Base-by-base conservation (phyloP, 1,140 invertebrate species). In the Drosophila murphyi region DNA sequence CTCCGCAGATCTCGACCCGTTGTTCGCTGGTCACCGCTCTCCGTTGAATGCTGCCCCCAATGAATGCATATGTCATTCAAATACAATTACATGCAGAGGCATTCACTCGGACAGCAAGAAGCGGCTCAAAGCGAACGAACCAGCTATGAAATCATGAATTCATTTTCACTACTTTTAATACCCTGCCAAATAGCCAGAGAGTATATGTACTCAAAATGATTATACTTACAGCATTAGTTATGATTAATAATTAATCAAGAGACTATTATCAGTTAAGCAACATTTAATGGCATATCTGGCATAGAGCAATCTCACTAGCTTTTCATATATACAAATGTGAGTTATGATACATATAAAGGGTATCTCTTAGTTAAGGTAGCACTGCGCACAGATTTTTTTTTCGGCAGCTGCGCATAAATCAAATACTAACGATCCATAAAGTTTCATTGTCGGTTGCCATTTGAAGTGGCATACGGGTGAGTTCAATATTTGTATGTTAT, bases 61-160 rank as follows among this genome's bases (percentile, higher is more conserved):
- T 41, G 62, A 50, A 73, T 79, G 76, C 83, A 87, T 87, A 88
- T 88, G 83, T 78, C 83, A 87, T 88, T 87, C 83, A 77, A 77
- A 87, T 83, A 88, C 80, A 87, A 88, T 88, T 87, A 88, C 83
- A 71, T 56, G 79, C 71, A 55, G 71, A 61, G 60, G 43, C 57
- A 74, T 70, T 62, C 71, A 73, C 48, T 50, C 50, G 41, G 50
- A 43, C 71, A 34, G 57, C 57, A 47, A 60, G 57, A 60, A 60
- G 43, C 57, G 7, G 43, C 31, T 48, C 43, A 60, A 47, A 47
- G 48, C 45, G 51, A 57, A 8, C 45, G 51, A 51, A 8, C 43
- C 37, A 69, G 57, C 62, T 74, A 62, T 73, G 56, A 68, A 73
- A 68, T 73, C 71, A 68, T 61, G 56, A 68, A 73, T 68, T 73